These are phyloP conservation scores for Cheilosia pagana DNA, from an alignment of 2,888 invertebrate genomes.

Conservation along the genomic window DNA sequence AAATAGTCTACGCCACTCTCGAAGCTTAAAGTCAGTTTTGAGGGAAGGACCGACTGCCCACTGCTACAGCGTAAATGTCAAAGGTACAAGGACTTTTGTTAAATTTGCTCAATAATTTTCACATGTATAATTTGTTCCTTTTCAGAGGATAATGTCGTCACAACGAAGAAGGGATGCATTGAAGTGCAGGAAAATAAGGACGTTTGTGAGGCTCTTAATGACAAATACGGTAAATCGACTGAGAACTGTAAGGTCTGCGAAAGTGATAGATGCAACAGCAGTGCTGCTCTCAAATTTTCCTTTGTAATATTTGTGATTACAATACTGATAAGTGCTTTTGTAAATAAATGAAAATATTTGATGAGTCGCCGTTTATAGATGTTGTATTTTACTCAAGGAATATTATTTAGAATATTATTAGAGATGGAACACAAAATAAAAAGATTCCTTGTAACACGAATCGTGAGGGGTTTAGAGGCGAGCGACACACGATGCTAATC, in stretches of 20 bases:
- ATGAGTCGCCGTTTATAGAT: background rate
- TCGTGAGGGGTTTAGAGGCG: too few relatives aligned
- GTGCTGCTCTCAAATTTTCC: constrained; percentile 42
- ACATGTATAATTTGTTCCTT: background rate
- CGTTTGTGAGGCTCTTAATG: background rate
- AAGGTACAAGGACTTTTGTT: constrained; percentile 1
- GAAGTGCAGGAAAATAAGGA: background rate
- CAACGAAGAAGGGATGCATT: background rate
- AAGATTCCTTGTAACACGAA: too few relatives aligned
- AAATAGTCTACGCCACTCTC: background rate
- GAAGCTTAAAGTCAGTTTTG: background rate
- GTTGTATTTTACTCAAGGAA: too few relatives aligned
- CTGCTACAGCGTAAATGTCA: constrained; percentile 14
- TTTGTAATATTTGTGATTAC: constrained; percentile 13
- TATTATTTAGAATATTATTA: too few relatives aligned
- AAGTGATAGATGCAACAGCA: constrained; percentile 37
- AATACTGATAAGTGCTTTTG: constrained; percentile 5
- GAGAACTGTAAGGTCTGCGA: constrained; percentile 36
- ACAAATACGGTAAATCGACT: background rate
- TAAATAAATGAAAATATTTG: background rate
- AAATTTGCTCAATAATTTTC: background rate
- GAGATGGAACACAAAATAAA: too few relatives aligned
- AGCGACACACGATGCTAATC: too few relatives aligned
- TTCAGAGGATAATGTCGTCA: background rate
- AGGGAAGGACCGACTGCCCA: constrained; percentile 7